phyloP scores from a whole-genome alignment of 2,797 vertebrate genomes.

The Lateolabrax maculatus region DNA sequence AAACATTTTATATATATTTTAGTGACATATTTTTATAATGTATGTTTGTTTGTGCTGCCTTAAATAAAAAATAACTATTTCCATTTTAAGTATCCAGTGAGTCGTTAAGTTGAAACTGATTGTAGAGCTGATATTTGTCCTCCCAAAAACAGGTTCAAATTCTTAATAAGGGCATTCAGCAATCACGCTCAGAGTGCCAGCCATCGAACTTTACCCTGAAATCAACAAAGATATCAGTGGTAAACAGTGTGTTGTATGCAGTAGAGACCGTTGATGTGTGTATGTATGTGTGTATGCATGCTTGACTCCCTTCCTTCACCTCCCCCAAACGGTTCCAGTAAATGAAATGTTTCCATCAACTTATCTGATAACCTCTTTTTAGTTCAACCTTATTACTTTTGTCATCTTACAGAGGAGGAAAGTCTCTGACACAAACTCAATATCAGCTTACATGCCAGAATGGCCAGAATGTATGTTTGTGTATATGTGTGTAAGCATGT shows the following conservation, averaged over 20 bases:
- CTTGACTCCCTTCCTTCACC: not conserved
- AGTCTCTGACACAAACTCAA: not conserved
- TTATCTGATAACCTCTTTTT: not conserved
- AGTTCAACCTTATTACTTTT: not conserved
- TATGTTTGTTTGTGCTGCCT: conserved; percentile 64
- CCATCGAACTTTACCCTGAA: not conserved
- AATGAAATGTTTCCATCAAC: not conserved
- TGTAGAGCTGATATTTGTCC: not conserved
- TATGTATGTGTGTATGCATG: not conserved
- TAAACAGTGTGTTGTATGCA: not conserved
- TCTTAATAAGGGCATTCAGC: not conserved
- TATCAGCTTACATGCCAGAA: not conserved
- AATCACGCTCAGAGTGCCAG: not conserved
- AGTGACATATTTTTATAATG: conserved; percentile 79
- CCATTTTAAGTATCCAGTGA: conserved; percentile 29
- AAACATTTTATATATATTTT: conserved; percentile 75
- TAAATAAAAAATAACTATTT: conserved; percentile 67
- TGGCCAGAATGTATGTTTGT: not conserved
- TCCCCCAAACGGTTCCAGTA: not conserved
- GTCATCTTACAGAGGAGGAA: not conserved
- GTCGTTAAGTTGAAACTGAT: not conserved
- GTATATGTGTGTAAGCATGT: not conserved
- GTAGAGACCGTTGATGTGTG: not conserved
- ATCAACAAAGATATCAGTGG: not conserved
- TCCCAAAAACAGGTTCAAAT: not conserved